Conservation (phyloP, 53 echinoderm and acorn worm species). For the Astropecten irregularis region DNA sequence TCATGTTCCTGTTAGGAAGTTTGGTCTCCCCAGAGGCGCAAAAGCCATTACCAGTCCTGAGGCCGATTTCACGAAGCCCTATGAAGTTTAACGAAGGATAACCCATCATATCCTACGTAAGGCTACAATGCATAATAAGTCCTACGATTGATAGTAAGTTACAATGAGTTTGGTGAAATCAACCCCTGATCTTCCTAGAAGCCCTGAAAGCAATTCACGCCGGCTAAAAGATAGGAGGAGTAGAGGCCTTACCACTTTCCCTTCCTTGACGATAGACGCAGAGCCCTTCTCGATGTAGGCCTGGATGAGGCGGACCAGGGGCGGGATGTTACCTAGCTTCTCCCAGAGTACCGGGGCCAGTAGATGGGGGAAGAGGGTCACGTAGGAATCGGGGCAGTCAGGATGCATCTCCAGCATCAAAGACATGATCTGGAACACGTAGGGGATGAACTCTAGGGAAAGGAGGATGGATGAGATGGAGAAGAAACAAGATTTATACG, state of each 20-base stretch:
- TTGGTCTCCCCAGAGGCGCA: no score
- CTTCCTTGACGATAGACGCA: conserved; percentile 58
- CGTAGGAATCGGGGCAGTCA: conserved; percentile 78
- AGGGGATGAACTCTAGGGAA: conserved; percentile 84
- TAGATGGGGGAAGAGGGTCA: conserved; percentile 84
- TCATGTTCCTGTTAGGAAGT: no score
- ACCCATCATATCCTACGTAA: no score
- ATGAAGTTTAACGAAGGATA: no score
- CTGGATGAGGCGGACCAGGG: conserved; percentile 85
- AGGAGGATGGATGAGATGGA: background rate
- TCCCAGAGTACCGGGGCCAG: conserved; percentile 91
- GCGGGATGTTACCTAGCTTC: conserved; percentile 88
- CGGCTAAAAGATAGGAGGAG: no score
- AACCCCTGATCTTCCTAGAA: no score
- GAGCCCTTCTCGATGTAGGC: conserved; percentile 94
- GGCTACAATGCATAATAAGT: no score
- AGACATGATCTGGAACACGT: conserved; percentile 98
- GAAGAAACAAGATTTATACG: background rate
- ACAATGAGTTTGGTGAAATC: no score
- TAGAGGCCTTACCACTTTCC: conserved; percentile 84
- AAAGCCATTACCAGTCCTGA: no score
- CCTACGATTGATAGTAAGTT: no score
- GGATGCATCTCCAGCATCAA: conserved; percentile 87
- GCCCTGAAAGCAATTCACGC: no score
- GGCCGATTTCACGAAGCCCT: no score